Evolutionary conservation across 2,797 vertebrate genomes (phyloP).

Genomic region (Spinibarbus caldwelli): DNA sequence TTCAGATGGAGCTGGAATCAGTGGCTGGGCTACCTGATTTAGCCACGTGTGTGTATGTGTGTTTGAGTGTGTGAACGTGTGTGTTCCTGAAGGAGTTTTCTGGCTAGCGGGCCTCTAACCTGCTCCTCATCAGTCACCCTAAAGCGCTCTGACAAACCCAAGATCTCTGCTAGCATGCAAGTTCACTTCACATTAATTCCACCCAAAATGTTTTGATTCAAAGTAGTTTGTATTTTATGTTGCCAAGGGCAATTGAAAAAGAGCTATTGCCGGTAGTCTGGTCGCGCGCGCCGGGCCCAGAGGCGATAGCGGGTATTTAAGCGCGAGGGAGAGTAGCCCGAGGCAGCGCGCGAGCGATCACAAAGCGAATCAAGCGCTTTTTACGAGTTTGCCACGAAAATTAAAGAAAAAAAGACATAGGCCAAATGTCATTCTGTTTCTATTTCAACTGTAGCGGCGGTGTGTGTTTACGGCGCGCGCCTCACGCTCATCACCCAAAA

Average conservation of each 20-base stretch:
- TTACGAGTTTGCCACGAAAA: conserved; percentile 90
- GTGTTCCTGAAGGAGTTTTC: conserved; percentile 49
- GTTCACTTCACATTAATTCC: conserved; percentile 99
- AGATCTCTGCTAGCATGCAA: conserved; percentile 87
- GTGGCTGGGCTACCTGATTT: not conserved
- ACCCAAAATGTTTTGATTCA: conserved; percentile 99
- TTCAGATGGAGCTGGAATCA: not conserved
- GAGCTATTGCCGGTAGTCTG: conserved; percentile 92
- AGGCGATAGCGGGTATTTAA: conserved; percentile 98
- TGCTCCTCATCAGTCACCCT: conserved; percentile 85
- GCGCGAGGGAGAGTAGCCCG: conserved; percentile 96
- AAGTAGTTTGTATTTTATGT: conserved; percentile 99
- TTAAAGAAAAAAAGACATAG: conserved; percentile 87
- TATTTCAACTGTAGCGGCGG: conserved; percentile 79
- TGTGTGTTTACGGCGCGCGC: conserved; percentile 70
- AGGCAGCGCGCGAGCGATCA: conserved; percentile 97
- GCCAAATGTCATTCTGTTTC: conserved; percentile 89
- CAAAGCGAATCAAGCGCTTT: conserved; percentile 96
- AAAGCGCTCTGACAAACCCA: conserved; percentile 91
- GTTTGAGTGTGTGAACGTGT: conserved; percentile 41
- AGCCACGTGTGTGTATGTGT: conserved; percentile 30
- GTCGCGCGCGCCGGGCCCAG: conserved; percentile 94
- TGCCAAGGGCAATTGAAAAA: conserved; percentile 98
- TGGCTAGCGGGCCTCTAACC: conserved; percentile 62
- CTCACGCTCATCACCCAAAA: conserved; percentile 11